Evolutionary conservation across 2,113 vertebrate genomes (phyloP).

Genomic region (Agapornis roseicollis): DNA sequence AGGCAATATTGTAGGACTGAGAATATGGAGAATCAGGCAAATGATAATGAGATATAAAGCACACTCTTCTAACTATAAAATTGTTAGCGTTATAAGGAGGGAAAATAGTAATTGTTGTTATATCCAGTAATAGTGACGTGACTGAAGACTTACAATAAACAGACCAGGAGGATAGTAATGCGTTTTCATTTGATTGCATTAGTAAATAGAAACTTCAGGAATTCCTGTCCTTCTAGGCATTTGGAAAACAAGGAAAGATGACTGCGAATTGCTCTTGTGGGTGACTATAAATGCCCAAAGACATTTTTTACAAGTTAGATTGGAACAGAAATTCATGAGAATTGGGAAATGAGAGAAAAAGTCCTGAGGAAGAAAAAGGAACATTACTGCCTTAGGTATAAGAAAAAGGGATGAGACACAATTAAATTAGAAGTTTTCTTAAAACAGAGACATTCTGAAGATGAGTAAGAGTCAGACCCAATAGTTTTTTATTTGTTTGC

Average conservation of each 20-base stretch:
- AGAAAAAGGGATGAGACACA: neutral
- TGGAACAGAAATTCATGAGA: conserved; percentile 3
- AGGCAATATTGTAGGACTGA: neutral
- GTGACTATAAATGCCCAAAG: conserved; percentile 13
- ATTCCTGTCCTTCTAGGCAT: neutral
- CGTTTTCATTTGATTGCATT: neutral
- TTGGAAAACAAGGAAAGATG: neutral
- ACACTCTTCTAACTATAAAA: neutral
- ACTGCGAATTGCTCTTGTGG: neutral
- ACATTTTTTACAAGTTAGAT: neutral
- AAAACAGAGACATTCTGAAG: neutral
- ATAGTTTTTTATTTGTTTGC: neutral
- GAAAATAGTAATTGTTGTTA: neutral
- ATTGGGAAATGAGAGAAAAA: neutral
- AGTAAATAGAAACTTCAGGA: neutral
- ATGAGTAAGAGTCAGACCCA: neutral
- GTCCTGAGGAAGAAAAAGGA: neutral
- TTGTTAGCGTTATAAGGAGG: neutral
- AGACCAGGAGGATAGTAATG: neutral
- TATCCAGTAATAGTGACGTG: neutral
- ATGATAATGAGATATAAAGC: neutral
- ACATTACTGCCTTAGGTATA: neutral
- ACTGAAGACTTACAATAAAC: neutral
- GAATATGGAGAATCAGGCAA: neutral
- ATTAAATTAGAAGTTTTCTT: neutral